Conservation (phyloP, 2,113 vertebrate genomes). For the Daboia siamensis region DNA sequence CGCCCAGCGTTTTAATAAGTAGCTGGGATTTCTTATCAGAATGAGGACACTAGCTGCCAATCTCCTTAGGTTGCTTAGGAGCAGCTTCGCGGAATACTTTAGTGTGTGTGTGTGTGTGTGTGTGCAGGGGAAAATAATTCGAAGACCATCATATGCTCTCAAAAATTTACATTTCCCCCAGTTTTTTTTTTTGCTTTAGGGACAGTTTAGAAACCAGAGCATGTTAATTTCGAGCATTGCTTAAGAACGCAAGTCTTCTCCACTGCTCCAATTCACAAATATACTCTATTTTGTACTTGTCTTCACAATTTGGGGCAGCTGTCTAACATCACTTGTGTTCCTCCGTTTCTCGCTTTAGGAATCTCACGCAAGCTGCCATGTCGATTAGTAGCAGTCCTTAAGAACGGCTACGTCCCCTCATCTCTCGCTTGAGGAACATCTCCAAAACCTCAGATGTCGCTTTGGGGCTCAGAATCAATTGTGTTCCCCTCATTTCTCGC, state of each 20-base stretch:
- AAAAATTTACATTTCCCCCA: not conserved
- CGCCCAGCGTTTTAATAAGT: not conserved
- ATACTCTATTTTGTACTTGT: not conserved
- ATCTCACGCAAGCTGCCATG: not conserved
- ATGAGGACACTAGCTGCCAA: not conserved
- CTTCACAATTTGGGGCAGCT: not conserved
- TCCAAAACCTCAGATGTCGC: constrained; percentile 16
- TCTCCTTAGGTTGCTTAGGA: not conserved
- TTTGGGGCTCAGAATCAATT: accelerated
- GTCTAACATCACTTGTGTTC: not conserved
- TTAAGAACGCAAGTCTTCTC: not conserved
- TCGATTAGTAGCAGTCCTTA: not conserved
- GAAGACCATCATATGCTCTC: not conserved
- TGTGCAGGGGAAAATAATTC: not conserved
- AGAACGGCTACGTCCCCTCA: accelerated
- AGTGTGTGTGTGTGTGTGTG: too few species aligned
- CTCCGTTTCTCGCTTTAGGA: constrained; percentile 3
- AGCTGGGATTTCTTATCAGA: not conserved
- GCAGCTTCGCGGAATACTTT: not conserved
- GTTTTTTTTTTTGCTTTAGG: not conserved
- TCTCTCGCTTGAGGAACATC: constrained; percentile 43
- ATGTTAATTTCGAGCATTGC: not conserved
- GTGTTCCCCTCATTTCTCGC: constrained; percentile 1
- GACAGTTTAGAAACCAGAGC: not conserved
- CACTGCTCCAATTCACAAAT: not conserved